Base-by-base conservation (phyloP, 2,797 vertebrate species). In the Hydrophis major region DNA sequence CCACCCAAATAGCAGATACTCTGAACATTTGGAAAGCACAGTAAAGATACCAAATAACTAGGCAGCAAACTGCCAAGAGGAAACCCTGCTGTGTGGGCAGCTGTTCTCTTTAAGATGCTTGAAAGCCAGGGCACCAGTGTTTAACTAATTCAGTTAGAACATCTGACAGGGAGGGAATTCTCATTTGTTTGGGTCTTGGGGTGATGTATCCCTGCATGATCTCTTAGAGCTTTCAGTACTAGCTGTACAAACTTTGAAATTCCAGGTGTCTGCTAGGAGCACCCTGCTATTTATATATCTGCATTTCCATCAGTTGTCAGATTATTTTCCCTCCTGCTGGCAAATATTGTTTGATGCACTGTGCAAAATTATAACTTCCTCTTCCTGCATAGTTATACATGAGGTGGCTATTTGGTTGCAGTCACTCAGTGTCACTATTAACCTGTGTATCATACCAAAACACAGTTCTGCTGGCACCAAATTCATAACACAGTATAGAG, bases 391-490 rank as follows among this genome's bases (percentile, higher is more conserved):
- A 16, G 18, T 59, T n/a, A 56, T 4, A 56, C 42, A 60, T 32
- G 78, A 7, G 6, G 20, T 13, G 4, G n/a, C 25, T 60, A 53
- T 60, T 22, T 32, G 32, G 6, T 56, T 69, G 13, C 61, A 7
- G 11, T 42, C 20, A 11, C 0, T 60, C 87, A 86, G 3, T 57
- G 55, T 47, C 57, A n/a, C 28, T 37, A n/a, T 28, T n/a, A 61
- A 89, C 32, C 4, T 12, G 55, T 86, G 22, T 28, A 59, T 56
- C 50, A 14, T n/a, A 55, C 37, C 3, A 59, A 94, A 95, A 94
- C 95, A 95, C 92, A 88, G 94, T 96, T 96, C 95, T 95, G 93
- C 92, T 87, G 14, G 59, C 89, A 20, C 93, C 94, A 94, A 93
- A 95, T 95, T 42, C 61, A 61, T 2, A 63, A 7, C 2, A 2